These are phyloP conservation scores for Drosophila tanythrix DNA, from an alignment of 2,888 invertebrate genomes.

Conservation along the genomic window DNA sequence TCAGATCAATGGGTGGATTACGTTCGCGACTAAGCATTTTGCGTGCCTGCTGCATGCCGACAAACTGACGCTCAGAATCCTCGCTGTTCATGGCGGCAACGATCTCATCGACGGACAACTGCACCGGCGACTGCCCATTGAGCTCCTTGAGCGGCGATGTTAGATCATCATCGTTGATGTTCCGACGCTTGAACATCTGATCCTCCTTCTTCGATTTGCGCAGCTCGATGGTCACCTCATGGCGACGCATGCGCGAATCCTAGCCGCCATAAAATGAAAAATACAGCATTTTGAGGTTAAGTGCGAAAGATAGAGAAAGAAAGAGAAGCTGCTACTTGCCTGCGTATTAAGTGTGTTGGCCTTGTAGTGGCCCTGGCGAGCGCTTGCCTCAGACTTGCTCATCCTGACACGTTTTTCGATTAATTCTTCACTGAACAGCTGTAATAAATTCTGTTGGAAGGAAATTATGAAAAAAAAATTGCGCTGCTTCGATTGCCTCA, in stretches of 20 bases:
- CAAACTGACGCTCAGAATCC: constrained; percentile 88
- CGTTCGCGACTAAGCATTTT: constrained; percentile 94
- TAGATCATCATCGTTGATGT: constrained; percentile 87
- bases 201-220: constrained; percentile 97
- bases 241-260: constrained; percentile 92
- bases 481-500: constrained; percentile 41
- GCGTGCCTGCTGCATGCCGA: constrained; percentile 92
- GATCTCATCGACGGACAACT: constrained; percentile 90
- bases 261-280: constrained; percentile 35
- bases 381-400: constrained; percentile 80
- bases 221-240: constrained; percentile 94
- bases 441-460: constrained; percentile 21
- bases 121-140: constrained; percentile 84
- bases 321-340: constrained; percentile 85
- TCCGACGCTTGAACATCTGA: constrained; percentile 95
- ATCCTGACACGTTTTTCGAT: constrained; percentile 42
- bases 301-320: not conserved
- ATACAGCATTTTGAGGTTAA: constrained; percentile 56
- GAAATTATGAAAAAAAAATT: not conserved
- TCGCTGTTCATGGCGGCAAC: constrained; percentile 89
- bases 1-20: constrained; percentile 95
- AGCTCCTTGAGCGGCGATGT: constrained; percentile 86
- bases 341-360: constrained; percentile 91
- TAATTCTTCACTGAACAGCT: constrained; percentile 36
- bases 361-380: constrained; percentile 90